Percentiles rank a stretch among this genome's conserved stretches.
Evolutionary conservation across 92 coral and sea anemone genomes (phyloP).

Genomic region (Zoanthus sociatus): DNA sequence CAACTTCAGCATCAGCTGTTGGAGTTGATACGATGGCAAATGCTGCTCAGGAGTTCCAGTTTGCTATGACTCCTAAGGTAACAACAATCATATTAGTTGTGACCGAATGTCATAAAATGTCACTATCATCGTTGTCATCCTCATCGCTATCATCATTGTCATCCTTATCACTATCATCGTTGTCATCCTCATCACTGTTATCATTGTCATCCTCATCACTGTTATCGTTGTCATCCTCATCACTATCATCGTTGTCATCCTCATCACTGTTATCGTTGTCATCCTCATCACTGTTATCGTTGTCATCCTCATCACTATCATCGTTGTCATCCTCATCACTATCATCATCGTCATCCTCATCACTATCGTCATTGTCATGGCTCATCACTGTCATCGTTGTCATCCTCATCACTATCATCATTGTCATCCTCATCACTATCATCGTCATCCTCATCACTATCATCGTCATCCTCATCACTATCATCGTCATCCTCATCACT

Average conservation of each 20-base stretch:
- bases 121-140: too few species aligned
- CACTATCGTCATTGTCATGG: too few species aligned
- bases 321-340: too few species aligned
- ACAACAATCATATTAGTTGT: background rate
- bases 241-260: background rate
- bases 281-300: background rate
- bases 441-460: too few species aligned
- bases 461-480: too few species aligned
- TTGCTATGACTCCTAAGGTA: constrained; percentile 45
- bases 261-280: background rate
- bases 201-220: background rate
- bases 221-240: background rate
- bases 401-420: too few species aligned
- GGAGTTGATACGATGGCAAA: constrained; percentile 39
- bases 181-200: background rate
- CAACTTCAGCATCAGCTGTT: constrained; percentile 26
- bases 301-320: background rate
- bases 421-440: too few species aligned
- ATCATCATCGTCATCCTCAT: too few species aligned
- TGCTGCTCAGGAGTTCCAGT: constrained; percentile 30
- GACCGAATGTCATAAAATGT: background rate
- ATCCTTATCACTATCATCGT: too few species aligned
- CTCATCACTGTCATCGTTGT: too few species aligned
- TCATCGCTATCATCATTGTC: too few species aligned
- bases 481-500: too few species aligned